Conservation (phyloP, 1,140 invertebrate genomes). For the Lordiphosa mommai region DNA sequence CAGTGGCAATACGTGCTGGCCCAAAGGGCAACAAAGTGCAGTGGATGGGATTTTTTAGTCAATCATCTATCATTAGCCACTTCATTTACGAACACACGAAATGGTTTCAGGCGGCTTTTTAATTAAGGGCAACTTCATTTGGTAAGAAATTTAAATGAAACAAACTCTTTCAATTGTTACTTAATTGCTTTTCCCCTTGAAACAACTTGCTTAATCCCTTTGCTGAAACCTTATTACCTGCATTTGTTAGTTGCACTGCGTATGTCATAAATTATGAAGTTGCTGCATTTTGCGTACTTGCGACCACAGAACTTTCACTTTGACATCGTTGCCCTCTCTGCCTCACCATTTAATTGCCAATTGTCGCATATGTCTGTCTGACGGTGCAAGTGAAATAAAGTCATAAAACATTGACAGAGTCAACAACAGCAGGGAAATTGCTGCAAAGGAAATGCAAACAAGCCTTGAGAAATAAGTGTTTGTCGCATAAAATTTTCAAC, state of each 20-base stretch:
- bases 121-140: conserved; percentile 20
- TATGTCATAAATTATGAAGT: conserved; percentile 65
- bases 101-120: conserved; percentile 11
- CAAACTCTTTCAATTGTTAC: too few relatives aligned
- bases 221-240: too few relatives aligned
- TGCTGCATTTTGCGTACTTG: conserved; percentile 21
- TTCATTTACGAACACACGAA: conserved; percentile 22
- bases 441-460: conserved; percentile 43
- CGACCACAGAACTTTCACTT: conserved; percentile 27
- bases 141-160: too few relatives aligned
- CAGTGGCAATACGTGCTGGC: conserved; percentile 19
- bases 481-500: conserved; percentile 36
- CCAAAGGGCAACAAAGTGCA: conserved; percentile 9
- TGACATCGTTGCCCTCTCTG: conserved; percentile 9
- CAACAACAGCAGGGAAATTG: conserved; percentile 41
- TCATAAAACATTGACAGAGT: conserved; percentile 62
- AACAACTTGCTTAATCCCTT: too few relatives aligned
- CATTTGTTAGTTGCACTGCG: conserved; percentile 34
- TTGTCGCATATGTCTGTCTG: conserved; percentile 60
- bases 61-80: conserved; percentile 34
- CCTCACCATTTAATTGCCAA: conserved; percentile 58
- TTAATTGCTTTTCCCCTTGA: too few relatives aligned
- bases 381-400: conserved; percentile 40
- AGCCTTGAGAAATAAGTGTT: conserved; percentile 27
- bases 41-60: conserved; percentile 13